A percentile compares a stretch with the other conserved stretches of the same genome.
phyloP scores from a whole-genome alignment of 2,113 vertebrate species.

The Thryonomys swinderianus region DNA sequence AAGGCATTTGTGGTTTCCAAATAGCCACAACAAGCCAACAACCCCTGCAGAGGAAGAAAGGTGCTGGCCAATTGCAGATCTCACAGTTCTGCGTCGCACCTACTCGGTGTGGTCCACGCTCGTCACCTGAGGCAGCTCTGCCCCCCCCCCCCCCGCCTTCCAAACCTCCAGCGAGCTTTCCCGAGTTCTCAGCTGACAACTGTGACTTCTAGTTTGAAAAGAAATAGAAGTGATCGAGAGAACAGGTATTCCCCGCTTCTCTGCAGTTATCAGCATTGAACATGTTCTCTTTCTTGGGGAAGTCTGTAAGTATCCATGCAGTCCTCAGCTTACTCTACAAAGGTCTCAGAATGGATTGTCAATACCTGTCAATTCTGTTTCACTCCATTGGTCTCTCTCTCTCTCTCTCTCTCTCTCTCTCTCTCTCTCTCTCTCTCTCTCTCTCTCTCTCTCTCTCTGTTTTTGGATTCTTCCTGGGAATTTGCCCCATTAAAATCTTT shows the following conservation, averaged over 20 bases:
- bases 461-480: not conserved
- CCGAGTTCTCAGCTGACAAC: not conserved
- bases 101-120: not conserved
- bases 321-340: not conserved
- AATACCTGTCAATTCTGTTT: not conserved
- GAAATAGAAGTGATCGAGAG: not conserved
- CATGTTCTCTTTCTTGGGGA: not conserved
- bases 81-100: not conserved
- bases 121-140: not conserved
- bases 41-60: not conserved
- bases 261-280: not conserved
- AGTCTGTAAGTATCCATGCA: not conserved
- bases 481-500: not conserved
- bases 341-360: not conserved
- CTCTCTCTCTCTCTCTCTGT: no score
- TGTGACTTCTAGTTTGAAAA: not conserved
- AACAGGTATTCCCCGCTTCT: not conserved
- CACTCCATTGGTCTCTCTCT: not conserved
- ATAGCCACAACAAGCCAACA: not conserved
- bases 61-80: not conserved
- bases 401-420: no score
- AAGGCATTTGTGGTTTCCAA: not conserved
- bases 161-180: not conserved
- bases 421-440: no score
- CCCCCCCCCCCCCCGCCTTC: not conserved